Base-by-base conservation (phyloP, 2,113 vertebrate species). In the Perca flavescens region DNA sequence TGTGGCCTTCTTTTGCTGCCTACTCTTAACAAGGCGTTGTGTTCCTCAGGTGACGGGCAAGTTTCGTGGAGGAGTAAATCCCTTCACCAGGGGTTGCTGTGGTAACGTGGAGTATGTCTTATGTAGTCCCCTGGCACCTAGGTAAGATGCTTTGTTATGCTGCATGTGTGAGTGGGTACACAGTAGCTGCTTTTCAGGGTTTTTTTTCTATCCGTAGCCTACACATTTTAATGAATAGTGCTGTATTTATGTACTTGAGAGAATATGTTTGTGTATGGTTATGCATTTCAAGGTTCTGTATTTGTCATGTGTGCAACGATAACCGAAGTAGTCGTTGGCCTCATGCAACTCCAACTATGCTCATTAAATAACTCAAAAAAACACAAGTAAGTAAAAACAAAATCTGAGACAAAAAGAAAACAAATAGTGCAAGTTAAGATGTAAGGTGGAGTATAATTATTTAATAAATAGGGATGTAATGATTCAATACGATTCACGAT, bases 21-120 rank as follows among this genome's bases (percentile, higher is more conserved):
- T 22, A 79, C 61, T 77, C 58, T 83, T 62, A 91, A 83, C 61
- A 65, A 71, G 16, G 12, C 43, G 12, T 13, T 84, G 52, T 91
- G 66, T 80, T 85, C 79, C 79, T 85, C 89, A 94, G 98, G 98
- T 99, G 93, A 99, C 98, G 0, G 98, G 98, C 61, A 99, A 99
- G 93, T 99, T 99, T 91, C 97, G 98, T 46, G 98, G 98, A 75
- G 98, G 98, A 77, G 97, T 99, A 85, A 99, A 99, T 91, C 98
- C 98, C 68, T 99, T 99, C 92, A 99, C 98, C 9, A 96, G 95
- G 53, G 97, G 98, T 94, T 99, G 98, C 95, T 98, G 96, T 66
- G 97, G 97, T 87, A 99, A 99, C 0, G 96, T 99, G 94, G 96
- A 99, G 83, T 97, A 98, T 0, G 97, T 99, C 87, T 95, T 99